Percentiles rank a stretch among this genome's conserved stretches.
Conservation (phyloP, 1,140 invertebrate genomes). For the Conus betulinus region DNA sequence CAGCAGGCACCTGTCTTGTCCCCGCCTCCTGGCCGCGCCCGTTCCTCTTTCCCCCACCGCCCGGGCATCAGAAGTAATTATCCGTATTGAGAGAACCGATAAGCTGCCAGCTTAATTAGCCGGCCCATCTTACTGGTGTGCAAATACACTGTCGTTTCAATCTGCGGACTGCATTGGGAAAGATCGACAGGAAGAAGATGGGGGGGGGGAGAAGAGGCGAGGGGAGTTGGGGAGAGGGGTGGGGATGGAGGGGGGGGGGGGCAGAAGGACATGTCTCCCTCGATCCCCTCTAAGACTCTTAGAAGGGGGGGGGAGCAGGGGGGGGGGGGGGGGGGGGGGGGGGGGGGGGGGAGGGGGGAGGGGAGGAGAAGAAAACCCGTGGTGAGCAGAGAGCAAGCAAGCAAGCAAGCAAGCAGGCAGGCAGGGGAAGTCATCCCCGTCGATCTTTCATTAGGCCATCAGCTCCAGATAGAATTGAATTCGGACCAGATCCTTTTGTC, state of each 20-base stretch:
- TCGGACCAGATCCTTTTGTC: constrained; percentile 39
- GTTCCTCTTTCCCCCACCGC: neutral
- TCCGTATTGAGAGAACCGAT: constrained; percentile 31
- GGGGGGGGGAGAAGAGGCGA: neutral
- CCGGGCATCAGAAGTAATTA: constrained; percentile 1
- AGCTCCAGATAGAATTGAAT: constrained; percentile 41
- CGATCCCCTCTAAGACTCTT: constrained; percentile 11
- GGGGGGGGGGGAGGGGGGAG: too few relatives aligned
- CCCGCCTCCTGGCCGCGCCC: neutral
- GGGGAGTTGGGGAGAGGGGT: neutral
- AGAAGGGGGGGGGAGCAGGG: neutral
- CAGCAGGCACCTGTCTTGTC: neutral
- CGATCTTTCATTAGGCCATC: constrained; percentile 36
- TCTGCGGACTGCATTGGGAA: neutral
- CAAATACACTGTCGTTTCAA: constrained; percentile 31
- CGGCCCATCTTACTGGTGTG: constrained; percentile 13
- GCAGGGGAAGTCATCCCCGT: neutral
- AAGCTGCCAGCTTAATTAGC: constrained; percentile 35
- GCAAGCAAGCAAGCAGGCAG: neutral
- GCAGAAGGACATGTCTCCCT: neutral
- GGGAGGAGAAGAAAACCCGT: neutral
- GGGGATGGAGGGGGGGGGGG: neutral
- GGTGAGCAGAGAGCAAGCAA: neutral
- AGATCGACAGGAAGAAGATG: constrained; percentile 7
- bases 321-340: neutral